Conservation (phyloP, 2,113 vertebrate genomes). For the Cnemophilus loriae region DNA sequence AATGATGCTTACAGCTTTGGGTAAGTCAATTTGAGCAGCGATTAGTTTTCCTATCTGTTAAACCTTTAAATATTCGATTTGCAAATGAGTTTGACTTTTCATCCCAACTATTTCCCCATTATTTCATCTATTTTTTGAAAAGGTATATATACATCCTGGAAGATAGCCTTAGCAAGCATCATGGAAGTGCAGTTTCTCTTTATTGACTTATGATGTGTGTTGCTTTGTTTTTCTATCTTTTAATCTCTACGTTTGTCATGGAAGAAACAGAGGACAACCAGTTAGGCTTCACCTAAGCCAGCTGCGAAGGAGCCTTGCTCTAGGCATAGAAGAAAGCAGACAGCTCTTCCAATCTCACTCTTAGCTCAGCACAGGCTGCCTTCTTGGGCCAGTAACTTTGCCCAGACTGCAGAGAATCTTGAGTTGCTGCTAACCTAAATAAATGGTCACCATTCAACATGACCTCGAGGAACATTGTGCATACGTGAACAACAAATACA, state of each 20-base stretch:
- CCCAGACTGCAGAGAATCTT: background rate
- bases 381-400: background rate
- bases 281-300: background rate
- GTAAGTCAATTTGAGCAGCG: background rate
- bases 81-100: background rate
- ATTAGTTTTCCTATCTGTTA: background rate
- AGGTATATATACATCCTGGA: background rate
- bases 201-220: background rate
- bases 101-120: background rate
- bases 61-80: slow-evolving; percentile 14
- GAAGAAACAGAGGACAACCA: background rate
- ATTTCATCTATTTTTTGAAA: background rate
- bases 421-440: background rate
- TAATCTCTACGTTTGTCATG: background rate
- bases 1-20: background rate
- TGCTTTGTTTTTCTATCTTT: background rate
- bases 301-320: background rate
- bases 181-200: background rate
- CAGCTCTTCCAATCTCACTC: background rate
- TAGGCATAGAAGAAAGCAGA: background rate
- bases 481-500: background rate
- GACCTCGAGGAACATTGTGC: background rate
- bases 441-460: background rate
- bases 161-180: background rate
- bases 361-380: background rate